Evolutionary conservation across 1,140 invertebrate species (phyloP), one percentile per base, ranked within the genome.

Genomic region (Pseudomyrmex gracilis): DNA sequence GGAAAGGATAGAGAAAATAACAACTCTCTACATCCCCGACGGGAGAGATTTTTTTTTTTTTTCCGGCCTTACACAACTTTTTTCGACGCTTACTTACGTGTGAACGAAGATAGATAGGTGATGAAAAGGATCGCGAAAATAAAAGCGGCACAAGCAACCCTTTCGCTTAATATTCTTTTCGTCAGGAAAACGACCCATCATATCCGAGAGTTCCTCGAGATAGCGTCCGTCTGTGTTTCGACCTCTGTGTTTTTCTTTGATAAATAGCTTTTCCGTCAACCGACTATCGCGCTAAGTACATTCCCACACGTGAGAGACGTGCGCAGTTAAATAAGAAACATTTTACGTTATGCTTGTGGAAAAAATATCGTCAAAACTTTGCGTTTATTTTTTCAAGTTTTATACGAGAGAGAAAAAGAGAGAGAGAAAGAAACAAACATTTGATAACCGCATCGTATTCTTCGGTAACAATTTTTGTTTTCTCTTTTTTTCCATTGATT

Each of bases 141-240:
- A 57, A 63, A n/a, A 22, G 61, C 34, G n/a, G 43, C 17, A 85
- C 68, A 83, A 74, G 13, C 71, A 76, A 85, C 45, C 58, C n/a
- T 10, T 58, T 73, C 49, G n/a, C 63, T 85, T 83, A 83, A 83
- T 71, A 83, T 85, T 85, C 66, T 83, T 85, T 77, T 70, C 58
- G 51, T 58, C 45, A 43, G 57, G 17, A 51, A 77, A 67, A 13
- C 51, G 66, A 64, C 64, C 22, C 57, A 61, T 47, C 34, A 43
- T 85, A 73, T 84, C 73, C 34, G 34, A 34, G 45, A 67, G 64
- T 85, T 85, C 64, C 84, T 83, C 17, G n/a, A 76, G 58, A 83
- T 83, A 85, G 61, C 51, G 22, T 43, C 51, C 51, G n/a, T 53
- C 57, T 24, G 55, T 17, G 55, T 58, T 15, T 74, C 15, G 58